These are phyloP conservation scores for Ia io DNA, from an alignment of 2,113 vertebrate genomes.

Conservation along the genomic window DNA sequence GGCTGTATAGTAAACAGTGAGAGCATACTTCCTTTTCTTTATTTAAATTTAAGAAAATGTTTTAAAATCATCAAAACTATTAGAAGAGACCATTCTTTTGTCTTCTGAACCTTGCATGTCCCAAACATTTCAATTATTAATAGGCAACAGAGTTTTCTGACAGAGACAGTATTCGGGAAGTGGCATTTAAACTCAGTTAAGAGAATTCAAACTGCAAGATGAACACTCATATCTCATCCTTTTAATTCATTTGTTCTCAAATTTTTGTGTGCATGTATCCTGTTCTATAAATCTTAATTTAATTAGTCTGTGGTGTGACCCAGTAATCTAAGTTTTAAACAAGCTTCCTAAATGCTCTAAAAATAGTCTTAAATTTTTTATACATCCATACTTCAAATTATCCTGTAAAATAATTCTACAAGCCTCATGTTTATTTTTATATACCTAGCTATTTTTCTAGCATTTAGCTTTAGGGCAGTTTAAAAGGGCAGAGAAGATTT, in stretches of 20 bases:
- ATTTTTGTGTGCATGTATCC: background rate
- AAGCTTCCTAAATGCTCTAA: background rate
- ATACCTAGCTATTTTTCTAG: background rate
- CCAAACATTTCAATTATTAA: background rate
- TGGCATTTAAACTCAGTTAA: background rate
- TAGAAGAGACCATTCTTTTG: background rate
- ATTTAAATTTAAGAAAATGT: background rate
- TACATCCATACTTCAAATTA: background rate
- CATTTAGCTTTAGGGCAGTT: background rate
- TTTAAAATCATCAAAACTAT: constrained; percentile 9
- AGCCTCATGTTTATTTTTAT: background rate
- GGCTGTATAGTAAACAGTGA: background rate
- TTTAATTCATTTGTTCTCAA: background rate
- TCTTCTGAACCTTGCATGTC: background rate
- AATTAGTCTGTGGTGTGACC: background rate
- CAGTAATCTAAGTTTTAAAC: constrained; percentile 18
- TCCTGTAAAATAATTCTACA: background rate
- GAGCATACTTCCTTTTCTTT: background rate
- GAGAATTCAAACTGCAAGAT: background rate
- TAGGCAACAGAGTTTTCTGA: background rate
- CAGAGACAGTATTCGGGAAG: background rate
- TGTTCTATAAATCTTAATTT: background rate
- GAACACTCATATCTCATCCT: background rate
- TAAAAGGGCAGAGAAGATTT: background rate
- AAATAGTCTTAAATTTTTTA: background rate